These are phyloP conservation scores for Capitella teleta DNA, from an alignment of 1,140 invertebrate genomes.

Conservation along the genomic window DNA sequence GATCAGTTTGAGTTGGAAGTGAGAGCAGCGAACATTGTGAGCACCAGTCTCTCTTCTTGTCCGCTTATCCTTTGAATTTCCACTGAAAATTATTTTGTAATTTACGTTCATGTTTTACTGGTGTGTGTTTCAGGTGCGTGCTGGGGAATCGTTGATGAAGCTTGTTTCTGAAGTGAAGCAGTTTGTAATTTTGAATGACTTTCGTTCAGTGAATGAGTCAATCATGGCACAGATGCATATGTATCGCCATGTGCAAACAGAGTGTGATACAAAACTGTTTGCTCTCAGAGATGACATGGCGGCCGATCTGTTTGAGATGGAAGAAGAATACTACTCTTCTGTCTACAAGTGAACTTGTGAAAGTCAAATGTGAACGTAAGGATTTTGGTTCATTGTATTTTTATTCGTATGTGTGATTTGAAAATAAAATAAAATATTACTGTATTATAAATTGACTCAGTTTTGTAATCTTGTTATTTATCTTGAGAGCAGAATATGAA, in stretches of 20 bases:
- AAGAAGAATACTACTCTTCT: slow-evolving; percentile 95
- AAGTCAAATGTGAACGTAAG: no score
- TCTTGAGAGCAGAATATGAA: no score
- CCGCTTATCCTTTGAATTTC: no score
- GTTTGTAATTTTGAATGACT: slow-evolving; percentile 91
- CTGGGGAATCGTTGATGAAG: slow-evolving; percentile 91
- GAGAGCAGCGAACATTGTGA: slow-evolving; percentile 80
- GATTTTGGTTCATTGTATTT: no score
- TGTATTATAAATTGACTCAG: no score
- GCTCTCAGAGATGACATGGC: slow-evolving; percentile 86
- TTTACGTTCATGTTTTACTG: no score
- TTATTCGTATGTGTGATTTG: no score
- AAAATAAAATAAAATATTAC: no score
- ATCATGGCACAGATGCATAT: slow-evolving; percentile 81
- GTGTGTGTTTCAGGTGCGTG: slow-evolving; percentile 60
- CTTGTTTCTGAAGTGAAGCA: slow-evolving; percentile 92
- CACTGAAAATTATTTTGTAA: no score
- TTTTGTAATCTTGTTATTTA: no score
- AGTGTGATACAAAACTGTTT: slow-evolving; percentile 87
- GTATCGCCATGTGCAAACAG: slow-evolving; percentile 75
- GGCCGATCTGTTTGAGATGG: slow-evolving; percentile 84
- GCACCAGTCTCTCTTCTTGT: no score
- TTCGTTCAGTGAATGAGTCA: slow-evolving; percentile 90
- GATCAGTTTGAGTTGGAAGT: slow-evolving; percentile 96
- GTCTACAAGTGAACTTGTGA: slow-evolving; percentile 71